Conservation (phyloP, 1,140 invertebrate species). For the Chlorops oryzae region DNA sequence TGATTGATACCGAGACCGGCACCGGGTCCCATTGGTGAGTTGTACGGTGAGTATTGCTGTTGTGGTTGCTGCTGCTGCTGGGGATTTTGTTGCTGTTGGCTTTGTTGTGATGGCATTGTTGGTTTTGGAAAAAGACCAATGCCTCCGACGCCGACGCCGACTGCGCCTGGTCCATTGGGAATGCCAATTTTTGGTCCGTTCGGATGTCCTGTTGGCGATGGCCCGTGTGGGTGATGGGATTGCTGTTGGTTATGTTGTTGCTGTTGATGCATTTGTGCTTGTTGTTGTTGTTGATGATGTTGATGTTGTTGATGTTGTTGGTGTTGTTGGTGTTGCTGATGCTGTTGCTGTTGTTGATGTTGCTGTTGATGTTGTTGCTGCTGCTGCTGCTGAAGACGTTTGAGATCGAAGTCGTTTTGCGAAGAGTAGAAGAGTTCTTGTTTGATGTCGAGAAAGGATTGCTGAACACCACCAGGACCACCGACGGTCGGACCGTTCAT, state of each 20-base stretch:
- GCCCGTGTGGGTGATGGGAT: conserved; percentile 16
- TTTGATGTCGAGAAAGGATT: conserved; percentile 42
- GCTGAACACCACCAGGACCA: conserved; percentile 33
- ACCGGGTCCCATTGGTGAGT: conserved; percentile 56
- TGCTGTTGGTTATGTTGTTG: conserved; percentile 25
- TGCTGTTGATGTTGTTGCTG: conserved; percentile 24
- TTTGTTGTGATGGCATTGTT: conserved; percentile 11
- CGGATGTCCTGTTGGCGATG: conserved; percentile 26
- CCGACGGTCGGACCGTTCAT: conserved; percentile 11
- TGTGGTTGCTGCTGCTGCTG: conserved; percentile 55
- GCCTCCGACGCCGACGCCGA: conserved; percentile 46
- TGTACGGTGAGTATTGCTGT: conserved; percentile 63
- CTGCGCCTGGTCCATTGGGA: conserved; percentile 28
- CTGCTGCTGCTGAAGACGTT: conserved; percentile 40
- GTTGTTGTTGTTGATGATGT: conserved; percentile 29
- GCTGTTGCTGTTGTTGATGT: conserved; percentile 39
- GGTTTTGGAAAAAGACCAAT: conserved; percentile 47
- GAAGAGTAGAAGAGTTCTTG: conserved; percentile 47
- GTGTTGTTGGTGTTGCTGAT: conserved; percentile 16
- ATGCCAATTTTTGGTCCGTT: conserved; percentile 31
- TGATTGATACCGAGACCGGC: conserved; percentile 52
- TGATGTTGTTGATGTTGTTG: too few species aligned
- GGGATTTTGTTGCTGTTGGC: conserved; percentile 45
- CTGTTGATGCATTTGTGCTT: conserved; percentile 9
- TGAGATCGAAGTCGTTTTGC: conserved; percentile 47